phyloP scores from a whole-genome alignment of 2,797 vertebrate species.

The Rhinella marina region DNA sequence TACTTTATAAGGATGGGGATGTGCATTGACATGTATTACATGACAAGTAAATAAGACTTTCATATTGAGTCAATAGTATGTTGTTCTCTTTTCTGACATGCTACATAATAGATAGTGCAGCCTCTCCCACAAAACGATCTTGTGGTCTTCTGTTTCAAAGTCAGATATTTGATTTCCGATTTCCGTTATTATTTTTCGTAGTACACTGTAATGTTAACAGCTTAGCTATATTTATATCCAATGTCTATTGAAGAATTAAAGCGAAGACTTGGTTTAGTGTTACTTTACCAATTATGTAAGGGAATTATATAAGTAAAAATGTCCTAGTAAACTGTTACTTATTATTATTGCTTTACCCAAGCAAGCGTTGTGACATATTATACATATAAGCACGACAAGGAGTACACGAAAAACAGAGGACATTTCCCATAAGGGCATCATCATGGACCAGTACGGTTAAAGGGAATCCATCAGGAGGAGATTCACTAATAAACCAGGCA shows the following conservation, averaged over 20 bases:
- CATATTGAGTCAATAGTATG: conserved; percentile 51
- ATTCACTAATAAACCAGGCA: no score
- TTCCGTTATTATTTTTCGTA: conserved; percentile 2
- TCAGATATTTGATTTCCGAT: conserved; percentile 24
- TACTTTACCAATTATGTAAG: not conserved
- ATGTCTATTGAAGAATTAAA: not conserved
- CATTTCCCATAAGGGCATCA: not conserved
- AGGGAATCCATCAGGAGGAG: no score
- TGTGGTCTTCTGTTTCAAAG: conserved; percentile 38
- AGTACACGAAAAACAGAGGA: not conserved
- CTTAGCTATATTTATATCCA: not conserved
- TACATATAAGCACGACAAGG: not conserved
- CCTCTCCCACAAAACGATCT: not conserved
- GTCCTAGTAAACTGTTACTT: not conserved
- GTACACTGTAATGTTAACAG: not conserved
- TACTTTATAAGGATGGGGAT: conserved; percentile 52
- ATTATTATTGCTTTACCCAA: not conserved
- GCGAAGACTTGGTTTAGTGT: not conserved
- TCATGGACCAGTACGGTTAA: not conserved
- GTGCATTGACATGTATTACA: conserved; percentile 59
- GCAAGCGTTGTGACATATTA: not conserved
- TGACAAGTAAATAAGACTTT: conserved; percentile 58
- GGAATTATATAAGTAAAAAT: not conserved
- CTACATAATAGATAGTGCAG: conserved; percentile 37
- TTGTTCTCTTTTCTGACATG: conserved; percentile 31